Percentiles rank a stretch among this genome's conserved stretches.
phyloP scores from a whole-genome alignment of 2,888 invertebrate genomes.

The Cryptus armator region DNA sequence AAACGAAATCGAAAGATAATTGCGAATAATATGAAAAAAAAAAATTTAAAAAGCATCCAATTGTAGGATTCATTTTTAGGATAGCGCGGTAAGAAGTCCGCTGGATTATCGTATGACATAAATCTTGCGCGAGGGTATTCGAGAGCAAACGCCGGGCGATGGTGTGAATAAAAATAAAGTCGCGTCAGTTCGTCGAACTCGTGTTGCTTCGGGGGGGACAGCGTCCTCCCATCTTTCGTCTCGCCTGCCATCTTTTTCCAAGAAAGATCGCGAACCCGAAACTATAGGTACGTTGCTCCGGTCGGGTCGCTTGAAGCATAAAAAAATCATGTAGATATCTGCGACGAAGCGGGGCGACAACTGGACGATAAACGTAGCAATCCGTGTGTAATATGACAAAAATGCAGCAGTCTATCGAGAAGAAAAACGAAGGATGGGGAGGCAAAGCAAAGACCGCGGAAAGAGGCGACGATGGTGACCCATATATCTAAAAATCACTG shows the following conservation, averaged over 20 bases:
- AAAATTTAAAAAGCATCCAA: slow-evolving; percentile 29
- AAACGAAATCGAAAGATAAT: slow-evolving; percentile 44
- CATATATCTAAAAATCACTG: slow-evolving; percentile 82
- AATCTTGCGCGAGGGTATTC: slow-evolving; percentile 46
- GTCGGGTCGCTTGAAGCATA: not conserved
- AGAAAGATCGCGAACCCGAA: slow-evolving; percentile 57
- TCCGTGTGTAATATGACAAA: not conserved
- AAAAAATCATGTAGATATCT: not conserved
- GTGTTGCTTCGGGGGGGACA: slow-evolving; percentile 33
- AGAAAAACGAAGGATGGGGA: no score
- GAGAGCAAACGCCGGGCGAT: slow-evolving; percentile 50
- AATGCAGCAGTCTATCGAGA: not conserved
- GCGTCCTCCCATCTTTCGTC: slow-evolving; percentile 32
- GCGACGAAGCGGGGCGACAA: not conserved
- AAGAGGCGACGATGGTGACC: slow-evolving; percentile 75
- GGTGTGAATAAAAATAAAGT: slow-evolving; percentile 67
- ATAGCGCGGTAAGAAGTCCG: slow-evolving; percentile 26
- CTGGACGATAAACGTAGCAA: not conserved
- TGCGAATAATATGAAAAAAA: slow-evolving; percentile 1
- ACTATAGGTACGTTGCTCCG: slow-evolving; percentile 21
- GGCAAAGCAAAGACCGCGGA: not conserved
- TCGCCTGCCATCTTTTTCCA: slow-evolving; percentile 54
- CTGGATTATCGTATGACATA: slow-evolving; percentile 63
- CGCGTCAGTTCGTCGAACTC: slow-evolving; percentile 66
- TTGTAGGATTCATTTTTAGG: slow-evolving; percentile 8